These are phyloP conservation scores for Ametastegia equiseti DNA, from an alignment of 2,888 invertebrate genomes.

Conservation along the genomic window DNA sequence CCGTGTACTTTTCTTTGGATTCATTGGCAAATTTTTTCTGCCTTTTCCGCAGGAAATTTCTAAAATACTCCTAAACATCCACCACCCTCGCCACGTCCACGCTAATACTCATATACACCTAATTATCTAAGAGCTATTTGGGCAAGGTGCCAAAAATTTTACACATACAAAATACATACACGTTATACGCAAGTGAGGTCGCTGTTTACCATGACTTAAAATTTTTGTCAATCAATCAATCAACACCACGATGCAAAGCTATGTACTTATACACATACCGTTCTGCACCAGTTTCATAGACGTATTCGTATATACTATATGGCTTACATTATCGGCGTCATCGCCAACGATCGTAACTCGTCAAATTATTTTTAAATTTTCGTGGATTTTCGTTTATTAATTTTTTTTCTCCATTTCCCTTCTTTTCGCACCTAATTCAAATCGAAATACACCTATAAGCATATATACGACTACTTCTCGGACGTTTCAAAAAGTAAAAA, in stretches of 20 bases:
- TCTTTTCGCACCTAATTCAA: not conserved
- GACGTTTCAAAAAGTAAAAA: not conserved
- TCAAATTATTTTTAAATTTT: not conserved
- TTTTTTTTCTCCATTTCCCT: no score
- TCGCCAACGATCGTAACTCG: not conserved
- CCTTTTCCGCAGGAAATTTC: no score
- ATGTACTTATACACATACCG: no score
- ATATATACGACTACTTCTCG: not conserved
- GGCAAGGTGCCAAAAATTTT: constrained; percentile 30
- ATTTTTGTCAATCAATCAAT: constrained; percentile 34
- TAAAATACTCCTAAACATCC: no score
- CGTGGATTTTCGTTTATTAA: no score
- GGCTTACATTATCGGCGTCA: not conserved
- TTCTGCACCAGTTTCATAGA: no score
- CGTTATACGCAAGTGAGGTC: not conserved
- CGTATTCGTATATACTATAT: not conserved
- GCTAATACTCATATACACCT: not conserved
- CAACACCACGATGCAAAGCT: not conserved
- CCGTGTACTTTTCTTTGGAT: no score
- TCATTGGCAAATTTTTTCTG: no score
- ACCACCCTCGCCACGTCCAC: no score
- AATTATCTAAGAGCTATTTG: constrained; percentile 35
- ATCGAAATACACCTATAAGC: no score
- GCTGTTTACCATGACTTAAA: constrained; percentile 24
- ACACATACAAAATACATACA: no score